Percentiles rank a stretch among this genome's conserved stretches.
phyloP scores from a whole-genome alignment of 2,113 vertebrate species.

The Hemiprocne comata region DNA sequence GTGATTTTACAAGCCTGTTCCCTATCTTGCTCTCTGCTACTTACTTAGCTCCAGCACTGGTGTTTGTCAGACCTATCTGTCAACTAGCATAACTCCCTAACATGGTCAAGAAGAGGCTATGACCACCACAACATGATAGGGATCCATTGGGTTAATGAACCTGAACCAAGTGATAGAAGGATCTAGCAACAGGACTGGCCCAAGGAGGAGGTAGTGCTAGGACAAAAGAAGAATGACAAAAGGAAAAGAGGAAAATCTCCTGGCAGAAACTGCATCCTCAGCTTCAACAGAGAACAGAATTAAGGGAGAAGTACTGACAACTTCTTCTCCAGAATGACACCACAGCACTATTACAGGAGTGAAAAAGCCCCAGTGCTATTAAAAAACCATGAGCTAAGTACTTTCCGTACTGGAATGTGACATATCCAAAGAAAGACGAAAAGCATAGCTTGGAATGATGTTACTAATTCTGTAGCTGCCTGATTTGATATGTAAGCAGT shows the following conservation, averaged over 20 bases:
- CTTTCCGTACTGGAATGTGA: neutral
- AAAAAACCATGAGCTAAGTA: conserved; percentile 15
- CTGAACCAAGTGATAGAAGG: neutral
- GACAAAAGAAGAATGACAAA: neutral
- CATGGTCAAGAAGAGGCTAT: neutral
- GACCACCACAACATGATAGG: neutral
- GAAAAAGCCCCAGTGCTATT: neutral
- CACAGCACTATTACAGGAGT: neutral
- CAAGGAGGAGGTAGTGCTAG: neutral
- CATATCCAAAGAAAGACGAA: neutral
- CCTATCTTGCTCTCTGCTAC: neutral
- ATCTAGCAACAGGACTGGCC: neutral
- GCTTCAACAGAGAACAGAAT: neutral
- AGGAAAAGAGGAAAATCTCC: neutral
- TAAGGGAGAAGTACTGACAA: neutral
- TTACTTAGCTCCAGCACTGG: neutral
- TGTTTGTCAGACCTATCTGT: neutral
- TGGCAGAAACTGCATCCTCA: neutral
- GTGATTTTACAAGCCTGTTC: neutral
- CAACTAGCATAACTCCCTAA: neutral
- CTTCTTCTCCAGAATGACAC: neutral
- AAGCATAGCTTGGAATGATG: neutral
- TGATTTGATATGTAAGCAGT: neutral
- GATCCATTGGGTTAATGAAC: neutral
- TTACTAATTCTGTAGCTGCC: conserved; percentile 26